Percentiles rank a stretch among this genome's conserved stretches.
phyloP scores from a whole-genome alignment of 2,113 vertebrate species.

The Myiozetetes cayanensis region DNA sequence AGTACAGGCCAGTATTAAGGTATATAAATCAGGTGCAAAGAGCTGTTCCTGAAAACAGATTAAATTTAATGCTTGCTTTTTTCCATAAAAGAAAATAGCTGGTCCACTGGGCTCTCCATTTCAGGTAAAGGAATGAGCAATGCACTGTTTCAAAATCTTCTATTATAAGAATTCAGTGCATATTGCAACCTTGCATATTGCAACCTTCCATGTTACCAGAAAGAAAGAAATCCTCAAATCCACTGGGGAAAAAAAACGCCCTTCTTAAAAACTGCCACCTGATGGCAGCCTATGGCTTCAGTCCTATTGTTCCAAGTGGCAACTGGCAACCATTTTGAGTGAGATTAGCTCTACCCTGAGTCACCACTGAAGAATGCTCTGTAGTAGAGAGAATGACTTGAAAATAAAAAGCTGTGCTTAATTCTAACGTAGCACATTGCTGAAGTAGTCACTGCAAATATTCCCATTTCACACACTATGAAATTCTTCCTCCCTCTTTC shows the following conservation, averaged over 20 bases:
- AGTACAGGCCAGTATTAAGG: neutral
- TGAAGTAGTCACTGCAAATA: neutral
- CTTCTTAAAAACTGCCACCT: constrained; percentile 59
- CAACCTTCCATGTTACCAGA: neutral
- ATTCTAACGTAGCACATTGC: neutral
- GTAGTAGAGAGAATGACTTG: neutral
- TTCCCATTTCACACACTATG: neutral
- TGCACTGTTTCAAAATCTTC: neutral
- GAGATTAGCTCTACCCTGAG: constrained; percentile 35
- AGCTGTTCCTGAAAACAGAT: neutral
- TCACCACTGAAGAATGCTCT: constrained; percentile 41
- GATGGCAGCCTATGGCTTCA: constrained; percentile 65
- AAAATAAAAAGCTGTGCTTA: constrained; percentile 14
- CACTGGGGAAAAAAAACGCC: neutral
- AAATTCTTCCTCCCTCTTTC: neutral
- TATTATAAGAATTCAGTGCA: neutral
- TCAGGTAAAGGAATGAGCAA: neutral
- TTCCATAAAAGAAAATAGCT: neutral
- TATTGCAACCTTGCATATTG: neutral
- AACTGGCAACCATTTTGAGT: constrained; percentile 64
- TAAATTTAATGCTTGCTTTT: neutral
- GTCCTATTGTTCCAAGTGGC: constrained; percentile 46
- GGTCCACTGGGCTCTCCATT: neutral
- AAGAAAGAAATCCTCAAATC: neutral
- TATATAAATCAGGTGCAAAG: neutral